Evolutionary conservation across 37 sponge, comb jelly and placozoan genomes (phyloP).

Genomic region (Beroe ovata): DNA sequence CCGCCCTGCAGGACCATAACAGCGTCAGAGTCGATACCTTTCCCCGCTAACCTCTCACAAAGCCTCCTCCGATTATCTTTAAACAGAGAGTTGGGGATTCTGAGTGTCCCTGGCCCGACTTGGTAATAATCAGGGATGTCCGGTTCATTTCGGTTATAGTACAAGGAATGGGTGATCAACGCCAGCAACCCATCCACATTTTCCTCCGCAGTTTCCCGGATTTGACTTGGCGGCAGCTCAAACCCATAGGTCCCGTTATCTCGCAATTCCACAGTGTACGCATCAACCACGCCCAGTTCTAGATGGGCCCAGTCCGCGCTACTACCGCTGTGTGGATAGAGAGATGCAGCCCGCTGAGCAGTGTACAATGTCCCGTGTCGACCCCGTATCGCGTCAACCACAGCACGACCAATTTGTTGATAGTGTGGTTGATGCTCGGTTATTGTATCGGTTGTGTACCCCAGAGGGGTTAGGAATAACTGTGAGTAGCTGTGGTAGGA

Average conservation of each 20-base stretch:
- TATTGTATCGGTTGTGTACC: background rate
- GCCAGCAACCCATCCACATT: constrained; percentile 66
- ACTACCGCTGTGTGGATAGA: constrained; percentile 20
- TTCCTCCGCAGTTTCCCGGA: constrained; percentile 6
- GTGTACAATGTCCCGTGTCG: constrained; percentile 16
- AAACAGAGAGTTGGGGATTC: background rate
- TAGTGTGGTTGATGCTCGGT: constrained; percentile 1
- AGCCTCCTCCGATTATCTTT: background rate
- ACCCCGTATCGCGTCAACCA: background rate
- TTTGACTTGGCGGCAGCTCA: constrained; percentile 31
- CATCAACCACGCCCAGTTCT: background rate
- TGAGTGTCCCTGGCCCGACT: background rate
- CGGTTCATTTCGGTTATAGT: background rate
- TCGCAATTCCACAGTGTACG: constrained; percentile 36
- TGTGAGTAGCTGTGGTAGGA: constrained; percentile 67
- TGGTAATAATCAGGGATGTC: background rate
- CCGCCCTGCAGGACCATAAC: constrained; percentile 89
- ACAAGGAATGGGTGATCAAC: background rate
- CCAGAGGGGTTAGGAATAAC: constrained; percentile 31
- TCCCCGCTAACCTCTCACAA: background rate
- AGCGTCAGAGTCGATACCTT: constrained; percentile 3
- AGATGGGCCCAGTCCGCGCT: constrained; percentile 56
- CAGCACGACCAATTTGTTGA: background rate
- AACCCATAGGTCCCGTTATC: background rate
- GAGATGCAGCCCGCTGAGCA: background rate